phyloP scores from a whole-genome alignment of 2,888 invertebrate genomes.

The Troides oblongomaculatus region DNA sequence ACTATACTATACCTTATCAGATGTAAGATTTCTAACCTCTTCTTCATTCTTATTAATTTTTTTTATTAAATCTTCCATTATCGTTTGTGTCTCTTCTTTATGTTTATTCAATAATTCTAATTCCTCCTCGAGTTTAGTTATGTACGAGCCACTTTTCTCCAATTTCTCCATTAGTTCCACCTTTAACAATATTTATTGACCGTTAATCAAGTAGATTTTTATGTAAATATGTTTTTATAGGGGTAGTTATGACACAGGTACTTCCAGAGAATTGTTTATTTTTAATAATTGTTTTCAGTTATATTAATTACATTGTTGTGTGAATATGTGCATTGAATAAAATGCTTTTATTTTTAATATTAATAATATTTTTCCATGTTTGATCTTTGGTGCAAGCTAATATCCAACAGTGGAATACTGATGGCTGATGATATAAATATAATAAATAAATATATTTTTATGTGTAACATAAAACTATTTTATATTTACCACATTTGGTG shows the following conservation, averaged over 20 bases:
- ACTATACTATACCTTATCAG: conserved; percentile 32
- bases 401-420: too few relatives aligned
- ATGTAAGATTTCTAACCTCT: conserved; percentile 34
- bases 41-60: conserved; percentile 42
- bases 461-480: background rate
- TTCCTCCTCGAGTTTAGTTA: conserved; percentile 56
- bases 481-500: conserved; percentile 61
- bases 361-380: too few relatives aligned
- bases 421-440: too few relatives aligned
- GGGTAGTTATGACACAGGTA: too few relatives aligned
- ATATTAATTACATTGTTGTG: too few relatives aligned
- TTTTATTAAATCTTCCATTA: conserved; percentile 49
- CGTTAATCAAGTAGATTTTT: background rate
- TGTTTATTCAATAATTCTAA: conserved; percentile 44
- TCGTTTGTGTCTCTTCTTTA: conserved; percentile 53
- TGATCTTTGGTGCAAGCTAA: too few relatives aligned
- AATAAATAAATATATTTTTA: too few relatives aligned
- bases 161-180: conserved; percentile 69
- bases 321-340: too few relatives aligned
- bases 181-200: conserved; percentile 42
- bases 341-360: too few relatives aligned
- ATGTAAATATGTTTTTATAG: background rate
- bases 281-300: too few relatives aligned
- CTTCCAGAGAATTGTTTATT: too few relatives aligned
- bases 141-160: conserved; percentile 51